Base-by-base conservation (phyloP, 2,888 invertebrate species). In the Deilephila elpenor region DNA sequence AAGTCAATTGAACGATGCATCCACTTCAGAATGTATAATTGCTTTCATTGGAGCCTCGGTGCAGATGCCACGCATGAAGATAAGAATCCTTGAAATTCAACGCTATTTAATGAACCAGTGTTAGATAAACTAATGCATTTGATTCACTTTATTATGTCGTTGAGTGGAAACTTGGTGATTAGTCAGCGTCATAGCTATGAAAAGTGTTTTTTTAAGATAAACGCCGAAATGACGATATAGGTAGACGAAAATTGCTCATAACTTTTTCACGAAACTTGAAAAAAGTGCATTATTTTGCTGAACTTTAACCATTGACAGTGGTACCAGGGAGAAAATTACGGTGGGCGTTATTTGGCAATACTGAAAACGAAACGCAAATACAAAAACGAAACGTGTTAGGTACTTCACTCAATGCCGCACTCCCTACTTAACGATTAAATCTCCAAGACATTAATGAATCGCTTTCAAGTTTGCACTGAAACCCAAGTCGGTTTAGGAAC, bases 11-110 rank as follows among this genome's bases (percentile, higher is more conserved):
- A 29, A 14, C 34, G 59, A 71, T 60, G 44, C 25, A 59, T 20
- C 71, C 78, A 73, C 71, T 70, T 74, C 75, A 72, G 75, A 74
- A 61, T 64, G 70, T 73, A 37, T 76, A 77, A 79, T 79, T 74
- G 75, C 75, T 76, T 75, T 75, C 74, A 72, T 77, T 76, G 71
- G 59, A 11, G 78, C 77, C 56, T 71, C 67, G 72, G 75, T 75
- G 59, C 71, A 34, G 60, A 71, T 71, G 59, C 59, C 56, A 34
- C 59, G 60, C 60, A 53, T 62, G 20, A 67, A 67, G 67, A 67
- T 67, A 67, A 56, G 56, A 56, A 51, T 25, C 44, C 51, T 64
- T 67, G 67, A 51, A 67, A 67, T 25, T n/a, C 44, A 67, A 51
- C 19, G 19, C 20, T 6, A 44, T 44, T 56, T 56, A n/a, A 37